A percentile compares a stretch with the other conserved stretches of the same genome.
phyloP scores from a whole-genome alignment of 2,888 invertebrate species.

The Lysandra coridon region DNA sequence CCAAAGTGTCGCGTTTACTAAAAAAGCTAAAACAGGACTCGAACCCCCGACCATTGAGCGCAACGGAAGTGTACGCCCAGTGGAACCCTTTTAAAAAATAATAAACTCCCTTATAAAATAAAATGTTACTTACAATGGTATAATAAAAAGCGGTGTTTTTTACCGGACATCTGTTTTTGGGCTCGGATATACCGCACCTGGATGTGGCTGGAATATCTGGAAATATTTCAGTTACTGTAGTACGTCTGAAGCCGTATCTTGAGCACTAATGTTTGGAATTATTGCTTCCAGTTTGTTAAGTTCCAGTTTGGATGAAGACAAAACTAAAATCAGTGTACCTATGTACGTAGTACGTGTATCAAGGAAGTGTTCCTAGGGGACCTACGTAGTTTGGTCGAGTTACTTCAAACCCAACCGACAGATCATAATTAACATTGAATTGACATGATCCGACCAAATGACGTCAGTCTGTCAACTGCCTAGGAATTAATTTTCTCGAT shows the following conservation, averaged over 20 bases:
- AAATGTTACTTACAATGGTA: slow-evolving; percentile 38
- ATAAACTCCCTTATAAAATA: slow-evolving; percentile 36
- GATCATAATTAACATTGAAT: too few species aligned
- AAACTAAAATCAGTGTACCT: too few species aligned
- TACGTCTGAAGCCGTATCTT: not conserved
- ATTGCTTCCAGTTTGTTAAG: too few species aligned
- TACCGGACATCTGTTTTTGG: slow-evolving; percentile 38
- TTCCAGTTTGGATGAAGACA: too few species aligned
- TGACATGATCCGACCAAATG: too few species aligned
- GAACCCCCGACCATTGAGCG: slow-evolving; percentile 50
- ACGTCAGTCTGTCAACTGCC: too few species aligned
- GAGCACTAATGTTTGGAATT: too few species aligned
- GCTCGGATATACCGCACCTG: slow-evolving; percentile 20
- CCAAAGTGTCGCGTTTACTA: slow-evolving; percentile 53
- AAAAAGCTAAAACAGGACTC: slow-evolving; percentile 45
- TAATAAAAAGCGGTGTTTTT: slow-evolving; percentile 37
- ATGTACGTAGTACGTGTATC: too few species aligned
- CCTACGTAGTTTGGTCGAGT: too few species aligned
- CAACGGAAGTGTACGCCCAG: slow-evolving; percentile 56
- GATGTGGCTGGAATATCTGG: slow-evolving; percentile 9
- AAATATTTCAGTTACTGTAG: not conserved
- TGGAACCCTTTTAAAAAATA: slow-evolving; percentile 55
- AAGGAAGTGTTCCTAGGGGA: too few species aligned
- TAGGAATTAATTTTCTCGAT: too few species aligned
- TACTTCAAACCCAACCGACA: too few species aligned